phyloP scores from a whole-genome alignment of 2,797 vertebrate species.

The Petrocephalus schoutedeni region DNA sequence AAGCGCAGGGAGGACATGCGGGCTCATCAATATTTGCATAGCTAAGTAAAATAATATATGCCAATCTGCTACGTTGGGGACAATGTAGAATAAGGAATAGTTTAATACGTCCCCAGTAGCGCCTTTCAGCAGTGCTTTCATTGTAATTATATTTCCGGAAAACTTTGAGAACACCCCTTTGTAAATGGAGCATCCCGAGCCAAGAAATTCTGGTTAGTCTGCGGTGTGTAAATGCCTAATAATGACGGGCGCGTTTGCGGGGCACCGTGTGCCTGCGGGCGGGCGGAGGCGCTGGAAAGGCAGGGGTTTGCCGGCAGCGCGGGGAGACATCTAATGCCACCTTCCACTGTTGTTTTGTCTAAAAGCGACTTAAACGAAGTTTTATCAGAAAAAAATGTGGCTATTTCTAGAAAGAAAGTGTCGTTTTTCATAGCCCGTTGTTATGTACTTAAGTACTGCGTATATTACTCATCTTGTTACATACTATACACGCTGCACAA shows the following conservation, averaged over 20 bases:
- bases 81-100: background rate
- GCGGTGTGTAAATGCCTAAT: background rate
- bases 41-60: background rate
- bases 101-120: background rate
- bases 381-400: background rate
- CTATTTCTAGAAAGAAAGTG: background rate
- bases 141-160: background rate
- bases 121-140: background rate
- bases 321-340: background rate
- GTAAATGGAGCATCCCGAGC: background rate
- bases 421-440: background rate
- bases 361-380: background rate
- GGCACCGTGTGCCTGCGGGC: background rate
- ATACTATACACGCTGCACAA: background rate
- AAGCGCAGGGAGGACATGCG: background rate
- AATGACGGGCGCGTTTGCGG: background rate
- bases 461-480: background rate
- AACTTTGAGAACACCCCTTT: background rate
- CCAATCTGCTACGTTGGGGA: background rate
- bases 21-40: background rate
- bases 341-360: background rate
- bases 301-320: background rate
- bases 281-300: background rate
- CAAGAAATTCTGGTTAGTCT: conserved; percentile 9
- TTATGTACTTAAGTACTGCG: background rate